Evolutionary conservation across 2,888 invertebrate species (phyloP).

Genomic region (Alentia gelatinosa): DNA sequence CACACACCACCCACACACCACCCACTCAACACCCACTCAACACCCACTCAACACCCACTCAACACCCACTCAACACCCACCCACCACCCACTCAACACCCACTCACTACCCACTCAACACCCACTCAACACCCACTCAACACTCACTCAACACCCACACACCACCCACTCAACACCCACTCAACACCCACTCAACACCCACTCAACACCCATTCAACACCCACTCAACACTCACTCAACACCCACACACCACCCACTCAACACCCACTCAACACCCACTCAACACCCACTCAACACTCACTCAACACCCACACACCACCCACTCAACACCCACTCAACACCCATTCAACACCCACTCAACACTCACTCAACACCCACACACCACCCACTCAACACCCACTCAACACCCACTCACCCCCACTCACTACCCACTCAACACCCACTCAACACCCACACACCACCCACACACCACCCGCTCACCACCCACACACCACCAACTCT

Average conservation of each 20-base stretch:
- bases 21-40: not conserved
- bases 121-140: not conserved
- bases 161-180: not conserved
- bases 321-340: not conserved
- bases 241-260: not conserved
- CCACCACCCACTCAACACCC: no score
- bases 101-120: not conserved
- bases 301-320: not conserved
- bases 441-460: not conserved
- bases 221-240: not conserved
- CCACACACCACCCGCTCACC: not conserved
- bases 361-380: no score
- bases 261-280: not conserved
- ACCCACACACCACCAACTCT: not conserved
- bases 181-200: no score
- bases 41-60: no score
- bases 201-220: not conserved
- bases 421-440: not conserved
- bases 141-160: not conserved
- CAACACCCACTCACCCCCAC: no score
- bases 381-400: not conserved
- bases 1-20: not conserved
- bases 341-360: not conserved
- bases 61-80: not conserved
- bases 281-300: no score